Conservation (phyloP, 2,113 vertebrate species). For the Rhea americana region DNA sequence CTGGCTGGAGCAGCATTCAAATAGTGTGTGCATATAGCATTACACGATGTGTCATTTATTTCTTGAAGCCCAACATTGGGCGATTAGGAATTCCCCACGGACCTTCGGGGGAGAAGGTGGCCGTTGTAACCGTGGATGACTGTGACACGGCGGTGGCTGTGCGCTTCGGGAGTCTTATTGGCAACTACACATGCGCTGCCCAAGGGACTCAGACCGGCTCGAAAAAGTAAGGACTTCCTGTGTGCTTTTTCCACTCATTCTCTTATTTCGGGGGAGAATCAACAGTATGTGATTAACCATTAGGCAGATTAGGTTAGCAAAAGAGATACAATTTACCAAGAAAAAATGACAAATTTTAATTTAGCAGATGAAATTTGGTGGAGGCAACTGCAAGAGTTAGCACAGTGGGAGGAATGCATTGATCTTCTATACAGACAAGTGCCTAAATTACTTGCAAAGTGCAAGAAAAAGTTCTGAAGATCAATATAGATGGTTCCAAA, state of each 20-base stretch:
- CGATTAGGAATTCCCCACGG: slow-evolving; percentile 91
- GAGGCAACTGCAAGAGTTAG: neutral
- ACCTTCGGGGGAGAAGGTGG: slow-evolving; percentile 94
- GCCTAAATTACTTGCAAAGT: neutral
- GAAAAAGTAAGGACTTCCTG: slow-evolving; percentile 86
- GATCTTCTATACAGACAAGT: neutral
- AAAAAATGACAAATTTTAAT: neutral
- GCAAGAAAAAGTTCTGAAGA: neutral
- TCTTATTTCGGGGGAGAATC: neutral
- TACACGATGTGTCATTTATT: neutral
- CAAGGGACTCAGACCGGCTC: slow-evolving; percentile 94
- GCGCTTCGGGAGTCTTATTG: slow-evolving; percentile 86
- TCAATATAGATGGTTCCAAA: neutral
- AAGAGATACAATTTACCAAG: neutral
- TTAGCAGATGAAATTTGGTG: neutral
- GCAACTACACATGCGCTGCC: slow-evolving; percentile 95
- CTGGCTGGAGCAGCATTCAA: neutral
- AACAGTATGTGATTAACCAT: neutral
- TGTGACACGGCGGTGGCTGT: slow-evolving; percentile 94
- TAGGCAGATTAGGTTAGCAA: neutral
- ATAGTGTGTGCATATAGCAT: rapidly evolving
- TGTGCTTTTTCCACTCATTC: neutral
- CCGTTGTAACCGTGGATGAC: slow-evolving; percentile 91
- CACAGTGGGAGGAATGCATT: neutral
- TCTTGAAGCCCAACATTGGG: slow-evolving; percentile 89